A percentile compares a stretch with the other conserved stretches of the same genome.
Evolutionary conservation across 1,140 invertebrate genomes (phyloP).

Genomic region (Samia ricini): DNA sequence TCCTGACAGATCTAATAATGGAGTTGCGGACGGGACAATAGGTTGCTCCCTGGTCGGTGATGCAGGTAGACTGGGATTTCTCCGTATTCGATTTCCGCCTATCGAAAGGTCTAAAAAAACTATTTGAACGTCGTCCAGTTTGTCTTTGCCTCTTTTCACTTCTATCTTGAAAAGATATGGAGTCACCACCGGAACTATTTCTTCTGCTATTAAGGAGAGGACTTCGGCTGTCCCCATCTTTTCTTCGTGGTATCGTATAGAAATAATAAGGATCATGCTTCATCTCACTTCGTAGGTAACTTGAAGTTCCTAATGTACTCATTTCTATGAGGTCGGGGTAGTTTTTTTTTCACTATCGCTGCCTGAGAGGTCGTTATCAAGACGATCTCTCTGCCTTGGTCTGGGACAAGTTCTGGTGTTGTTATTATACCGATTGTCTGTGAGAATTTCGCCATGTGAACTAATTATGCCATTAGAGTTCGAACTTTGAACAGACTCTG

Average conservation of each 20-base stretch:
- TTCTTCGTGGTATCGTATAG: slow-evolving; percentile 80
- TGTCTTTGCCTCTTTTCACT: slow-evolving; percentile 48
- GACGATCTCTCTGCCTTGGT: slow-evolving; percentile 60
- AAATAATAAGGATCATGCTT: slow-evolving; percentile 74
- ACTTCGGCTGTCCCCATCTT: slow-evolving; percentile 83
- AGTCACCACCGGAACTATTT: slow-evolving; percentile 71
- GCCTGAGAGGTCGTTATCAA: slow-evolving; percentile 78
- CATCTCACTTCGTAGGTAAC: slow-evolving; percentile 56
- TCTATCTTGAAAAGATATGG: slow-evolving; percentile 52
- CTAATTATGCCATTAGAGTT: slow-evolving; percentile 62
- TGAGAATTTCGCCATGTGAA: slow-evolving; percentile 66
- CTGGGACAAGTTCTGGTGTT: slow-evolving; percentile 49
- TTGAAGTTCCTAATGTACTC: slow-evolving; percentile 75
- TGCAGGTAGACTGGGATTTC: slow-evolving; percentile 66
- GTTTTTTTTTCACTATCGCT: slow-evolving; percentile 80
- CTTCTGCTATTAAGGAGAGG: slow-evolving; percentile 78
- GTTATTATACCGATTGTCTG: slow-evolving; percentile 75
- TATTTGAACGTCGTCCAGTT: slow-evolving; percentile 70
- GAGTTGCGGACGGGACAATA: slow-evolving; percentile 75
- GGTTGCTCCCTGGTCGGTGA: slow-evolving; percentile 64
- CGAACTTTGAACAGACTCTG: slow-evolving; percentile 63
- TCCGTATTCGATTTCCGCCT: slow-evolving; percentile 53
- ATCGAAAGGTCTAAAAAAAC: slow-evolving; percentile 78
- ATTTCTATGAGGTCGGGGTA: slow-evolving; percentile 84
- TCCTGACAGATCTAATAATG: slow-evolving; percentile 75